Evolutionary conservation across 2,797 vertebrate genomes (phyloP).

Genomic region (Poecilia gillii): DNA sequence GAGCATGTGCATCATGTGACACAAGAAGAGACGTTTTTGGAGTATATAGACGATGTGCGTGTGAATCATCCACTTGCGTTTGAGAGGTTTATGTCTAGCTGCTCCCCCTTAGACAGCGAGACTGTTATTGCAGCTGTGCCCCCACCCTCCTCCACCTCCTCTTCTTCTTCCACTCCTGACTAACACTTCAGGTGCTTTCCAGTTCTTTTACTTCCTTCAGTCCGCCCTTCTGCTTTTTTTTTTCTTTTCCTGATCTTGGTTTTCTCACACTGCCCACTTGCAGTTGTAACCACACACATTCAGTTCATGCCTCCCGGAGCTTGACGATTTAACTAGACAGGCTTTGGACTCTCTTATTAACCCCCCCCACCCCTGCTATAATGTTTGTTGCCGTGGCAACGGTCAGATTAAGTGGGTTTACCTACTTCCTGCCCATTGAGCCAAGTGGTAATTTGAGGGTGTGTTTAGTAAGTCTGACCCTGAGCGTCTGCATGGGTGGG

Average conservation of each 20-base stretch:
- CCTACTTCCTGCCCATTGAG: constrained; percentile 63
- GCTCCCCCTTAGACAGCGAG: constrained; percentile 48
- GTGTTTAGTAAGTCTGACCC: constrained; percentile 62
- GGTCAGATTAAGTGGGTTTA: constrained; percentile 52
- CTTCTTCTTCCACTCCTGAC: constrained; percentile 52
- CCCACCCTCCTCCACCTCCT: constrained; percentile 28
- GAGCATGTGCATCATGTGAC: constrained; percentile 27
- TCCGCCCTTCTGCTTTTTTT: not conserved
- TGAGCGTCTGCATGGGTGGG: constrained; percentile 45
- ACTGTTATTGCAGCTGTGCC: constrained; percentile 27
- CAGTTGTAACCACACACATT: constrained; percentile 50
- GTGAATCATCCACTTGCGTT: constrained; percentile 19
- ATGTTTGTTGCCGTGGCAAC: constrained; percentile 44
- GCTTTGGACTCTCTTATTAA: constrained; percentile 58
- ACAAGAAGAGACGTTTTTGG: constrained; percentile 43
- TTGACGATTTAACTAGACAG: constrained; percentile 53
- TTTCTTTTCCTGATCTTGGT: constrained; percentile 14
- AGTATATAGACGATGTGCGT: constrained; percentile 33
- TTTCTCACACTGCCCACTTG: constrained; percentile 25
- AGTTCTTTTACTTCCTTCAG: constrained; percentile 38
- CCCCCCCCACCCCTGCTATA: constrained; percentile 32
- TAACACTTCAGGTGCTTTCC: constrained; percentile 77
- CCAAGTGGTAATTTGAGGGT: constrained; percentile 70
- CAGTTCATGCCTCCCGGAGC: constrained; percentile 43
- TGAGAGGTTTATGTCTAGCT: constrained; percentile 37